Percentiles rank a stretch among this genome's conserved stretches.
Evolutionary conservation across 2,113 vertebrate species (phyloP).

Genomic region (Candoia aspera): DNA sequence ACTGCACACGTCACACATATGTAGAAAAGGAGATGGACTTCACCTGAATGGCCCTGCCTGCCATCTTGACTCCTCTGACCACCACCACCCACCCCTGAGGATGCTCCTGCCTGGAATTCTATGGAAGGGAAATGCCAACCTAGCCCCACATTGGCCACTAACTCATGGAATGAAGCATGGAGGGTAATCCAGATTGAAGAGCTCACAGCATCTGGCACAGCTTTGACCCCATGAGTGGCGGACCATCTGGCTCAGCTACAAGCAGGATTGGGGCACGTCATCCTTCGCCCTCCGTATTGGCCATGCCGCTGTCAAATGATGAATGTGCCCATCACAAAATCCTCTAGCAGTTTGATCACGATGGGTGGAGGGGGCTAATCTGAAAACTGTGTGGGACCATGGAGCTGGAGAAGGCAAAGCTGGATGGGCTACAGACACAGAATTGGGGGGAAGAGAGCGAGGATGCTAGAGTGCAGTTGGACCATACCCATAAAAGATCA

Average conservation of each 20-base stretch:
- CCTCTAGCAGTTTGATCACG: too few relatives aligned
- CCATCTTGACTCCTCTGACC: too few relatives aligned
- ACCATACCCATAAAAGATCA: neutral
- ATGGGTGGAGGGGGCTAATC: too few relatives aligned
- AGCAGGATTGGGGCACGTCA: too few relatives aligned
- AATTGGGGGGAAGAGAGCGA: neutral
- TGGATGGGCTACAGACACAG: neutral
- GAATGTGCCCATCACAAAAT: too few relatives aligned
- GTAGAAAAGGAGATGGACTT: too few relatives aligned
- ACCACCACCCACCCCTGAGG: too few relatives aligned
- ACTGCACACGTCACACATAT: too few relatives aligned
- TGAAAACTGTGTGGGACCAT: too few relatives aligned
- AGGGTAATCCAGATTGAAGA: neutral
- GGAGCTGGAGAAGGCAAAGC: neutral
- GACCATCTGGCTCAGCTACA: neutral
- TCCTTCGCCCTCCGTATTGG: too few relatives aligned
- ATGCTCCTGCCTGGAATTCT: neutral
- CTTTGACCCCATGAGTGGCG: neutral
- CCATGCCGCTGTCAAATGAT: too few relatives aligned
- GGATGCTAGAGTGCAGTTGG: neutral
- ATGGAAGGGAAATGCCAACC: neutral
- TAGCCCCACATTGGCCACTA: neutral
- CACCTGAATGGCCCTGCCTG: too few relatives aligned
- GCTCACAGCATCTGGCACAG: neutral
- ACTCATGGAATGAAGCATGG: neutral